phyloP scores from a whole-genome alignment of 2,797 vertebrate species.

The Danio tinwini region DNA sequence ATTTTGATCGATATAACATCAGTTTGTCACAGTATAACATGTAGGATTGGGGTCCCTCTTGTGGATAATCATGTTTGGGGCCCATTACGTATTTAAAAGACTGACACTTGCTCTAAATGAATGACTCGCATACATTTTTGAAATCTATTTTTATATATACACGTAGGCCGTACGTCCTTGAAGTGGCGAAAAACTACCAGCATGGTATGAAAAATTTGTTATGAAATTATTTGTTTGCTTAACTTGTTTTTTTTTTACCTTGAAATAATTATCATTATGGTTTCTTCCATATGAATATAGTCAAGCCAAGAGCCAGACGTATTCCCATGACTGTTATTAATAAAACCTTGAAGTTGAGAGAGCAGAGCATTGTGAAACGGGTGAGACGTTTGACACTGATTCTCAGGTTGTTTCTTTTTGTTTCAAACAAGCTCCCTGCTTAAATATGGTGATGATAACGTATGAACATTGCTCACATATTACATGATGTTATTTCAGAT shows the following conservation, averaged over 20 bases:
- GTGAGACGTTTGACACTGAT: slow-evolving; percentile 58
- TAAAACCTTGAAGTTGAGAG: slow-evolving; percentile 74
- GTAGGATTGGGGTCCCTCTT: too few species aligned
- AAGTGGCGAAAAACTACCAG: slow-evolving; percentile 76
- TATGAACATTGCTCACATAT: background rate
- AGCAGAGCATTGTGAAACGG: slow-evolving; percentile 73
- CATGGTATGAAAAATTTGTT: slow-evolving; percentile 71
- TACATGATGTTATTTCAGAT: slow-evolving; percentile 67
- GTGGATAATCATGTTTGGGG: too few species aligned
- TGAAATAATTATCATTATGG: background rate
- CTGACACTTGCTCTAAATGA: too few species aligned
- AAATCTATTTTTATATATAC: slow-evolving; percentile 1
- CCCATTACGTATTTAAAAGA: too few species aligned
- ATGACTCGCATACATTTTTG: too few species aligned
- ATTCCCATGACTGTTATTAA: slow-evolving; percentile 74
- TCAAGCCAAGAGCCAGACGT: slow-evolving; percentile 71
- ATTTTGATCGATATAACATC: too few species aligned
- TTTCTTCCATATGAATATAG: slow-evolving; percentile 58
- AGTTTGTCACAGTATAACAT: too few species aligned
- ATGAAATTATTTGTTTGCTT: background rate
- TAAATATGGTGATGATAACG: background rate
- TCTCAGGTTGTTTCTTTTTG: background rate
- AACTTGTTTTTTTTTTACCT: background rate
- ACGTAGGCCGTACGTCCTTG: slow-evolving; percentile 77
- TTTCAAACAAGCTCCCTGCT: background rate